Percentiles rank a stretch among this genome's conserved stretches.
These are phyloP conservation scores for Sylvia borin DNA, from an alignment of 2,797 vertebrate species.

Conservation along the genomic window DNA sequence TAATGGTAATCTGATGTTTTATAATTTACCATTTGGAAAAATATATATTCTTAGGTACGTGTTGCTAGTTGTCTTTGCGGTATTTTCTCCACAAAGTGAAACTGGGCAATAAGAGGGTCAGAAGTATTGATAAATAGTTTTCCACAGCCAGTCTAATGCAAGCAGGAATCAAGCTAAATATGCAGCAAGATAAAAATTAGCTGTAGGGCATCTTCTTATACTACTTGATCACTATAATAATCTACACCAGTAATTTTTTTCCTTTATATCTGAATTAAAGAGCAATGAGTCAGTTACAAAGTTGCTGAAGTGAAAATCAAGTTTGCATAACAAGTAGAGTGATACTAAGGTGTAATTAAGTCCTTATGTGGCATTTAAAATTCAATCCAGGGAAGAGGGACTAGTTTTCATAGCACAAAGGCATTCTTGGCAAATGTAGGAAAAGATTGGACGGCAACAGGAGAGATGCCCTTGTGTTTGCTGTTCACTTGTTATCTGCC, in stretches of 20 bases:
- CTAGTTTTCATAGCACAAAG: background rate
- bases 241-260: background rate
- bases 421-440: background rate
- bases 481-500: background rate
- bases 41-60: background rate
- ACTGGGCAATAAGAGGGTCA: background rate
- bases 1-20: background rate
- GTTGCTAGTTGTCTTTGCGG: background rate
- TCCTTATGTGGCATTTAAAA: background rate
- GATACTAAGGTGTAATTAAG: background rate
- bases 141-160: background rate
- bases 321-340: background rate
- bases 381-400: background rate
- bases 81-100: background rate
- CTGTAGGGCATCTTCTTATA: background rate
- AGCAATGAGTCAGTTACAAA: background rate
- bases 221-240: background rate
- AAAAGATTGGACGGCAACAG: background rate
- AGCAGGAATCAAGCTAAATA: background rate
- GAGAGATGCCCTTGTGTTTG: background rate
- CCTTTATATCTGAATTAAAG: background rate
- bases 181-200: background rate
- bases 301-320: background rate
- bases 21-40: background rate
- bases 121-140: background rate